Evolutionary conservation across 2,888 invertebrate genomes (phyloP), one percentile per base, ranked within the genome.

Genomic region (Metacarcinus magister): DNA sequence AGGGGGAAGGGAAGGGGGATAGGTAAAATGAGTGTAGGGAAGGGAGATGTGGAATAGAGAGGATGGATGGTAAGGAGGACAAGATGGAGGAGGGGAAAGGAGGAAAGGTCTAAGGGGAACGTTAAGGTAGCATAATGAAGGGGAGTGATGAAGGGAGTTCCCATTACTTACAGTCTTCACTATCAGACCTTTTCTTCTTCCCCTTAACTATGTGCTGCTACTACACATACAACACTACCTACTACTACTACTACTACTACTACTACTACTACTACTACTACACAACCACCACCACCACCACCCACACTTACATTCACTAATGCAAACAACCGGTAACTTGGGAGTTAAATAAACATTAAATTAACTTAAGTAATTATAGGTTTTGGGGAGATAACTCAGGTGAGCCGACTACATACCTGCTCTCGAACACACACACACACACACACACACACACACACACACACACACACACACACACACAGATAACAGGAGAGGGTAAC

Each of bases 271-370:
- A 67, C 67, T n/a, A n/a, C n/a, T n/a, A n/a, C 13, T 54, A 5
- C 67, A 23, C n/a, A 19, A 67, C 10, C 67, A 67, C 67, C 67
- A 67, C 67, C 67, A 67, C 67, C n/a, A 67, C 67, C 67, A 67
- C 67, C n/a, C 19, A 67, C 10, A 67, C 67, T n/a, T 67, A n/a
- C n/a, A n/a, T 7, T 67, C 67, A 67, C 67, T 67, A 67, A 67
- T 67, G 67, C 67, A 67, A 67, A 67, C 67, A 67, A n/a, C 67
- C 67, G 67, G 67, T 67, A 67, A 67, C n/a, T 67, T 67, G 5
- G 67, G 67, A 67, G 67, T 67, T 67, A 67, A 67, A 67, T 67
- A 67, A 67, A 67, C 67, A 67, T 67, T 67, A 67, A 67, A 67
- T 67, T 67, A 67, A 67, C 67, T 19, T 23, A 67, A 67, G 67